Evolutionary conservation across 2,797 vertebrate genomes (phyloP).

Genomic region (Strix occidentalis): DNA sequence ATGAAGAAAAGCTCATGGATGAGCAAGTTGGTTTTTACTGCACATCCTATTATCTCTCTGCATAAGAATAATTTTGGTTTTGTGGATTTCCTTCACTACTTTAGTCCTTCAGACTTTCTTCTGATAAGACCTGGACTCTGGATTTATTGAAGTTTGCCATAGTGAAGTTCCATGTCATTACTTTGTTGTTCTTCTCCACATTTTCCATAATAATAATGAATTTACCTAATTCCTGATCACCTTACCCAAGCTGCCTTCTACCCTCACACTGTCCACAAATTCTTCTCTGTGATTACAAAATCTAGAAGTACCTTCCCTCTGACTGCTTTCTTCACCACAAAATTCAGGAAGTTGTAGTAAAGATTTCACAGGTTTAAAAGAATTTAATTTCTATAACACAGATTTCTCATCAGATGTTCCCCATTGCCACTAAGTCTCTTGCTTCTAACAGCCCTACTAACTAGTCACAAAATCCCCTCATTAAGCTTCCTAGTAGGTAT

Average conservation of each 20-base stretch:
- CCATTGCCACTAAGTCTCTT: neutral
- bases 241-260: neutral
- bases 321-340: neutral
- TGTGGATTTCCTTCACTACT: neutral
- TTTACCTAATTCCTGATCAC: neutral
- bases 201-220: neutral
- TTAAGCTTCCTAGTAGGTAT: neutral
- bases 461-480: accelerated
- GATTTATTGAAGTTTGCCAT: neutral
- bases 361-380: neutral
- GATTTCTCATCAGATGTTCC: neutral
- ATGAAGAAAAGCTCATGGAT: neutral
- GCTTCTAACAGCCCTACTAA: neutral
- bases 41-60: neutral
- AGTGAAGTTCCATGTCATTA: neutral
- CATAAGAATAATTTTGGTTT: neutral
- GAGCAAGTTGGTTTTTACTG: neutral
- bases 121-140: neutral
- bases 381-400: neutral
- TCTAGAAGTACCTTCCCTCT: neutral
- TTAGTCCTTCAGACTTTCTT: neutral
- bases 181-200: neutral
- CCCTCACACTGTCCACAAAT: neutral
- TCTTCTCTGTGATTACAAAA: neutral
- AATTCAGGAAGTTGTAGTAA: neutral